Conservation (phyloP, 2,888 invertebrate genomes). For the Eristalinus sepulchralis region DNA sequence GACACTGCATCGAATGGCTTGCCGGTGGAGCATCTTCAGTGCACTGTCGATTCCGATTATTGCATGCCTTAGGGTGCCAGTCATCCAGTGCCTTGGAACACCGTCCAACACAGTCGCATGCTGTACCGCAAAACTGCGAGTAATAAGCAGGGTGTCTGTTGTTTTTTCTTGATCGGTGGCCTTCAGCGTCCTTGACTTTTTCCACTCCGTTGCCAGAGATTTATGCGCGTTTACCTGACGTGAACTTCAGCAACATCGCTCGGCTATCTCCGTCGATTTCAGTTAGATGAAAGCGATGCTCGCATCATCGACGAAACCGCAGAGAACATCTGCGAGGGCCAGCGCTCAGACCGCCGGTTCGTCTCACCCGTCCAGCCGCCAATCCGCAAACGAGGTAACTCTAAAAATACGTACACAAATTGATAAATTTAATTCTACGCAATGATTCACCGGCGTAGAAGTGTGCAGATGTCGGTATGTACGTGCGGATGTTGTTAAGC, state of each 20-base stretch:
- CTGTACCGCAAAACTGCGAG: background rate
- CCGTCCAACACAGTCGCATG: slow-evolving; percentile 4
- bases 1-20: background rate
- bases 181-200: slow-evolving; percentile 68
- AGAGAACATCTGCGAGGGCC: slow-evolving; percentile 35
- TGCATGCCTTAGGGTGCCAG: background rate
- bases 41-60: background rate
- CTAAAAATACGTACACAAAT: slow-evolving; percentile 25
- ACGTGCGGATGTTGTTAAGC: slow-evolving; percentile 1
- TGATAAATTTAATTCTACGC: slow-evolving; percentile 51
- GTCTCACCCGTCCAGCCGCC: background rate
- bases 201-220: background rate
- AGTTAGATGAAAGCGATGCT: slow-evolving; percentile 11
- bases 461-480: background rate
- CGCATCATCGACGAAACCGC: slow-evolving; percentile 10
- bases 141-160: slow-evolving; percentile 11
- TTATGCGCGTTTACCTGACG: slow-evolving; percentile 16
- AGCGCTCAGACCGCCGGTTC: too few relatives aligned
- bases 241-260: slow-evolving; percentile 26
- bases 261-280: slow-evolving; percentile 25
- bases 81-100: slow-evolving; percentile 13
- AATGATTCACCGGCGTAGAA: slow-evolving; percentile 38
- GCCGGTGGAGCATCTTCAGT: background rate
- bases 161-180: slow-evolving; percentile 36
- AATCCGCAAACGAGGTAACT: slow-evolving; percentile 27